A percentile compares a stretch with the other conserved stretches of the same genome.
These are phyloP conservation scores for Trididemnum clinides DNA, from an alignment of 23 tunicate species.

Conservation along the genomic window DNA sequence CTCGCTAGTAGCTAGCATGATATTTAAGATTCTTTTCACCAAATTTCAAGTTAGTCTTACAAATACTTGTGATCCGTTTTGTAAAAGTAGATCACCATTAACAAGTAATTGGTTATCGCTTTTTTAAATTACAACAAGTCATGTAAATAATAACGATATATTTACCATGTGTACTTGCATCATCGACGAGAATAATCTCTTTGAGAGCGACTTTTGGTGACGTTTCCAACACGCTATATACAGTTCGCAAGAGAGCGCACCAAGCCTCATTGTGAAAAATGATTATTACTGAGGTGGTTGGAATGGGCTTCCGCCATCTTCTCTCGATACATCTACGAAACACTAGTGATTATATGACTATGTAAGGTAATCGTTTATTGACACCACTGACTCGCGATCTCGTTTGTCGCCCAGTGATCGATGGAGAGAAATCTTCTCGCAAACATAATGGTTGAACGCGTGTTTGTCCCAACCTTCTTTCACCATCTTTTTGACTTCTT, in stretches of 20 bases:
- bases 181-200: slow-evolving; percentile 95
- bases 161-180: slow-evolving; percentile 83
- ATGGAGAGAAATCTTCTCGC: slow-evolving; percentile 91
- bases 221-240: slow-evolving; percentile 84
- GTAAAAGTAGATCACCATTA: too few relatives aligned
- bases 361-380: too few relatives aligned
- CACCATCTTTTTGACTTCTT: slow-evolving; percentile 30
- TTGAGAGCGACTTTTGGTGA: slow-evolving; percentile 64
- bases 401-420: slow-evolving; percentile 69
- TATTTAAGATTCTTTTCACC: too few relatives aligned
- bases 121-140: too few relatives aligned
- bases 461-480: slow-evolving; percentile 96
- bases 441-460: slow-evolving; percentile 94
- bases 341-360: background rate
- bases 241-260: slow-evolving; percentile 93
- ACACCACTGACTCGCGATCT: slow-evolving; percentile 81
- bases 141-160: too few relatives aligned
- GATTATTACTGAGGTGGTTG: slow-evolving; percentile 82
- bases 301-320: slow-evolving; percentile 86
- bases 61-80: too few relatives aligned
- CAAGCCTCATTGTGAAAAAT: slow-evolving; percentile 98
- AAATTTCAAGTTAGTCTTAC: too few relatives aligned
- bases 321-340: slow-evolving; percentile 66
- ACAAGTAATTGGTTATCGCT: too few relatives aligned
- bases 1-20: too few relatives aligned